Evolutionary conservation across 1,140 invertebrate species (phyloP).

Genomic region (Chelonus insularis): DNA sequence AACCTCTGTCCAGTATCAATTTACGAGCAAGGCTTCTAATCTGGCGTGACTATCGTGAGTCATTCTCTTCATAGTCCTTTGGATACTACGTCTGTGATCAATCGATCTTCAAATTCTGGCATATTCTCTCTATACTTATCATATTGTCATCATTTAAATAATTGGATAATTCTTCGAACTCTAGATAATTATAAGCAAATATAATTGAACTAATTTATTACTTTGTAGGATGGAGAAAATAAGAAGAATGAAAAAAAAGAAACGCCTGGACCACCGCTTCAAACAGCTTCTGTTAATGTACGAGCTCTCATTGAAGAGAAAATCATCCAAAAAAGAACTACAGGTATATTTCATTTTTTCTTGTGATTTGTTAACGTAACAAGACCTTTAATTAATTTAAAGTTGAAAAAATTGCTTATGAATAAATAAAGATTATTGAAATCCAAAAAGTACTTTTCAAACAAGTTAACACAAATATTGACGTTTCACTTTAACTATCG

Average conservation of each 20-base stretch:
- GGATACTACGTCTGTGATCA: background rate
- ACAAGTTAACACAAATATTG: conserved; percentile 5
- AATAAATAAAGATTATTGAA: too few species aligned
- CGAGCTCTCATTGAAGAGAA: conserved; percentile 88
- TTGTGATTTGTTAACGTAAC: too few species aligned
- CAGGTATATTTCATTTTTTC: conserved; percentile 43
- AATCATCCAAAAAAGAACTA: conserved; percentile 81
- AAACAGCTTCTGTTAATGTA: conserved; percentile 85
- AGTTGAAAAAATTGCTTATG: too few species aligned
- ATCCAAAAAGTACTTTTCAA: too few species aligned
- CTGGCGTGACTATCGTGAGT: conserved; percentile 2
- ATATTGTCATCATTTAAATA: too few species aligned
- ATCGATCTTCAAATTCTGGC: too few species aligned
- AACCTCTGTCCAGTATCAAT: conserved; percentile 43
- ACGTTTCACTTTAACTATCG: background rate
- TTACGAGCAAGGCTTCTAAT: conserved; percentile 37
- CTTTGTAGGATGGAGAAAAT: conserved; percentile 75
- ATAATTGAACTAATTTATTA: too few species aligned
- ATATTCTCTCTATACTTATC: too few species aligned
- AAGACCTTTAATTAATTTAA: too few species aligned
- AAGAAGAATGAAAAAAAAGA: conserved; percentile 87
- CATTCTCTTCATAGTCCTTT: conserved; percentile 12
- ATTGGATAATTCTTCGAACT: too few species aligned
- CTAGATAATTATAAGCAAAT: too few species aligned
- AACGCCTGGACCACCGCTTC: conserved; percentile 75